Evolutionary conservation across 2,888 invertebrate genomes (phyloP), one percentile per base, ranked within the genome.

Genomic region (Macrosiphum euphorbiae): DNA sequence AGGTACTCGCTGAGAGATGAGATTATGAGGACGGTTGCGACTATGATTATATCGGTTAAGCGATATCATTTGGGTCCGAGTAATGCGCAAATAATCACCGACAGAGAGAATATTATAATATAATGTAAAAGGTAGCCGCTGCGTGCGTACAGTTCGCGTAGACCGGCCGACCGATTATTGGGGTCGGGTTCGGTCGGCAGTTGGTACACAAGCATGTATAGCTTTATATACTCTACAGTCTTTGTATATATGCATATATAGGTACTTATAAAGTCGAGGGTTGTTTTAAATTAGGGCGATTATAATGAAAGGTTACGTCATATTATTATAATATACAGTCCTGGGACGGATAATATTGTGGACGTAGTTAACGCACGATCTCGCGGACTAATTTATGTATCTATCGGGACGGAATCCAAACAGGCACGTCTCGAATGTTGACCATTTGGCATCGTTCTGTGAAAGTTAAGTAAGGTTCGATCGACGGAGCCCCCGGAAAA

Each of bases 351-450:
- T 88, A 88, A 88, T 88, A 88, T 26, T 88, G 52, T 88, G 35
- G 52, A 50, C 88, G 50, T 52, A n/a, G 88, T 88, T 88, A 88
- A 88, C 52, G 88, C 52, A 35, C 88, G 88, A 88, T 88, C 88
- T 52, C 52, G 88, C 35, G n/a, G 52, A 35, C 35, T 52, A 88
- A 88, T 88, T 88, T 88, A 88, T 88, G 88, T 35, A 52, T 88
- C 88, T 78, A 78, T 52, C 20, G 52, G 88, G 88, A 88, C 24
- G 52, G 35, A 24, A 52, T 88, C 52, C 88, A 52, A 88, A 88
- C 20, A 52, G 52, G 88, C 88, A 88, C 88, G 88, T 88, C 52
- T 88, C 35, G 78, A 7, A 85, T 28, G 24, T 52, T 24, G 52
- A 24, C 88, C 11, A 24, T 88, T 52, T 24, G 88, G n/a, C 50